Conservation (phyloP, 2,888 invertebrate species). For the Entomobrya multifasciata region DNA sequence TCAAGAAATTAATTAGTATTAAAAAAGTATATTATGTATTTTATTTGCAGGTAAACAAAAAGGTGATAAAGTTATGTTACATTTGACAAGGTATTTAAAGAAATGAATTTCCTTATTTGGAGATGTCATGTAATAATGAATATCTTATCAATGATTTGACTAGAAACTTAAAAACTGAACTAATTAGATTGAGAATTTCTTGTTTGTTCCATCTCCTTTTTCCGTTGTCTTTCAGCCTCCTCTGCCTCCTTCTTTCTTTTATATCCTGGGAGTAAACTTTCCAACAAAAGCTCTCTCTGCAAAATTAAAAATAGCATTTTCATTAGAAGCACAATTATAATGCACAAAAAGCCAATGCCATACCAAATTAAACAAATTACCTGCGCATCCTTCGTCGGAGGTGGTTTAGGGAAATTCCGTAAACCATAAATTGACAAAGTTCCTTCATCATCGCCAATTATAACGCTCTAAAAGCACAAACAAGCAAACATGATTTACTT, state of each 20-base stretch:
- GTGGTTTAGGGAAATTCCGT: conserved; percentile 76
- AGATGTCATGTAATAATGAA: too few relatives aligned
- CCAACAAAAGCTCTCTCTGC: conserved; percentile 75
- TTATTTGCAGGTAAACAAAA: too few relatives aligned
- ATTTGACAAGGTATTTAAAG: too few relatives aligned
- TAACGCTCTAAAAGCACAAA: conserved; percentile 75
- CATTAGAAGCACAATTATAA: neutral
- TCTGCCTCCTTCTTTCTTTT: conserved; percentile 72
- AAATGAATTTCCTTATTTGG: too few relatives aligned
- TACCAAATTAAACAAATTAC: conserved; percentile 54
- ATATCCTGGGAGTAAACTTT: conserved; percentile 77
- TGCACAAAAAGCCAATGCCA: neutral
- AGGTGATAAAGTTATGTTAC: too few relatives aligned
- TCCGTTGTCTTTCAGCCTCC: conserved; percentile 55
- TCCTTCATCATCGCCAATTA: conserved; percentile 78
- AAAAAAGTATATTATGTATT: too few relatives aligned
- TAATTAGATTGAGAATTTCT: neutral
- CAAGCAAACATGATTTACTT: conserved; percentile 5
- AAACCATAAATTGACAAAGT: conserved; percentile 75
- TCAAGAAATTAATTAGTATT: too few relatives aligned
- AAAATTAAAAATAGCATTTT: conserved; percentile 11
- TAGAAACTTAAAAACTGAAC: too few relatives aligned
- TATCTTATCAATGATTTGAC: too few relatives aligned
- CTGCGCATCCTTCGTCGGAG: conserved; percentile 68
- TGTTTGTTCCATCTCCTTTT: conserved; percentile 36